Conservation (phyloP, 2,113 vertebrate species). For the Orientallactaga bullata region DNA sequence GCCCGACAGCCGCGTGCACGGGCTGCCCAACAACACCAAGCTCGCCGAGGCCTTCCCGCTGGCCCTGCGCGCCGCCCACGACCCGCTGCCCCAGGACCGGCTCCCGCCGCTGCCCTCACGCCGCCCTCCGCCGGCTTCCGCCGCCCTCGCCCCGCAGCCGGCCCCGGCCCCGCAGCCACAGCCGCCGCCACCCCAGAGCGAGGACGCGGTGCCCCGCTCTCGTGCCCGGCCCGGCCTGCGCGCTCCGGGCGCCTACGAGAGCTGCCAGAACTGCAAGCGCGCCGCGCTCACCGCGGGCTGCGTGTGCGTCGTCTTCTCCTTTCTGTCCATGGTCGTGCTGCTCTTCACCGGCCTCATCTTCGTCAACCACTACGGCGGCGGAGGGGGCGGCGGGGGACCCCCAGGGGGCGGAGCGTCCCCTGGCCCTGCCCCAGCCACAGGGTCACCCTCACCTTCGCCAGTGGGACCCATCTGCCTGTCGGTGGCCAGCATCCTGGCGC, state of each 20-base stretch:
- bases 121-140: slow-evolving; percentile 83
- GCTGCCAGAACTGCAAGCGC: slow-evolving; percentile 94
- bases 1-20: slow-evolving; percentile 92
- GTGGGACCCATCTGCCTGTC: slow-evolving; percentile 95
- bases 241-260: slow-evolving; percentile 91
- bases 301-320: slow-evolving; percentile 95
- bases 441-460: slow-evolving; percentile 89
- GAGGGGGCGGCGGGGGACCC: slow-evolving; percentile 82
- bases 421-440: slow-evolving; percentile 79
- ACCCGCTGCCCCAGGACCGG: slow-evolving; percentile 92
- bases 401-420: slow-evolving; percentile 76
- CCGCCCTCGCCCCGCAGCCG: slow-evolving; percentile 82
- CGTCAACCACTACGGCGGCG: slow-evolving; percentile 91
- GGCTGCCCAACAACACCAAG: slow-evolving; percentile 95
- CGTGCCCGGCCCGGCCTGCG: slow-evolving; percentile 88
- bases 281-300: slow-evolving; percentile 95
- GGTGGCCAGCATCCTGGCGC: slow-evolving; percentile 95
- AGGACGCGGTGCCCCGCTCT: slow-evolving; percentile 58
- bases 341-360: slow-evolving; percentile 97
- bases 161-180: not conserved
- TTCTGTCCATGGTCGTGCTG: slow-evolving; percentile 95
- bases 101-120: slow-evolving; percentile 89
- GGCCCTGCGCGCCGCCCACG: slow-evolving; percentile 89
- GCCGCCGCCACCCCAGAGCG: slow-evolving; percentile 59
- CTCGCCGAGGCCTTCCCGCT: slow-evolving; percentile 93